Evolutionary conservation across 2,113 vertebrate species (phyloP), one percentile per base, ranked within the genome.

Genomic region (Theristicus caerulescens): DNA sequence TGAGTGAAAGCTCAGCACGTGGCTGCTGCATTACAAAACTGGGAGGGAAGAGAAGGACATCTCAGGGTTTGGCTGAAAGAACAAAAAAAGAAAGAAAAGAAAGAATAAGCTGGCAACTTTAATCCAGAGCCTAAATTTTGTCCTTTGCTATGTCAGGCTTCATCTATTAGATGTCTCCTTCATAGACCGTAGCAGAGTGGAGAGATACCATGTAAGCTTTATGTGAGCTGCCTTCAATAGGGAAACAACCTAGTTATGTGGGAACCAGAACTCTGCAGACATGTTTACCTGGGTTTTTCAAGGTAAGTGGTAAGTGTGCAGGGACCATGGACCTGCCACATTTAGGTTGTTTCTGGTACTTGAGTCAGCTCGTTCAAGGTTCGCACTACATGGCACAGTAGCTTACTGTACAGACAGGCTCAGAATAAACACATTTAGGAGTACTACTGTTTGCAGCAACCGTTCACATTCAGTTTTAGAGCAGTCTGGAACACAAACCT

Each of bases 301-400:
- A 49, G 36, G 4, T 13, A 58, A 64, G 34, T 14, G 10, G 9
- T 17, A 40, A 77, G 44, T 14, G 2, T 32, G 34, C 36, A 73
- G 54, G 15, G 34, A 47, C 47, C 7, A 31, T 4, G 13, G 26
- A 51, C 58, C 38, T 82, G 42, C 17, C 71, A 55, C 25, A 32
- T 52, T 84, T 42, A 51, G 3, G 13, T 54, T 34, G 32, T 36
- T 90, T 65, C 74, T 54, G 9, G 34, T 36, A 71, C 11, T 54
- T 62, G 32, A 74, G 32, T 64, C 65, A 79, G 42, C 11, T 76
- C 55, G 17, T 72, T 82, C 38, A 59, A 71, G 15, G 11, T 88
- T 82, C 0, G 0, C n/a, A 18, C 8, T 42, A 16, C 52, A 21
- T 10, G 5, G 15, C 32, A 58, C 27, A 36, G 71, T 18, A 82